Base-by-base conservation (phyloP, 2,797 vertebrate genomes). In the Muraenolepis orangiensis region DNA sequence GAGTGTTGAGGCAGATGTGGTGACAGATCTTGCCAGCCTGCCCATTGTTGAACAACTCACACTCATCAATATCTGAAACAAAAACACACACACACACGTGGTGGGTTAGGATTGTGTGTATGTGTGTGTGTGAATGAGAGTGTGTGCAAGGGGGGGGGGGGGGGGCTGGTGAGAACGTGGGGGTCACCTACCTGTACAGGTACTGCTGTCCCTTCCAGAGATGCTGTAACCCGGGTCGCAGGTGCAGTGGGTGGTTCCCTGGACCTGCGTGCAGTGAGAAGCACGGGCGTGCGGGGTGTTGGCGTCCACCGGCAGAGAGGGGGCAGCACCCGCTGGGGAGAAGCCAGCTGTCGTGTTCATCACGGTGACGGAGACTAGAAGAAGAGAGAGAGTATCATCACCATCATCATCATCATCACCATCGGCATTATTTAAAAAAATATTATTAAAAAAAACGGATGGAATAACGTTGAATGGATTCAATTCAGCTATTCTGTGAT, bases 41-140 rank as follows among this genome's bases (percentile, higher is more conserved):
- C 16, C 92, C 92, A 6, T 82, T 93, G 78, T 96, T 95, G 91
- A 95, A 96, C 72, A 96, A 84, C 83, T 94, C 92, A 82, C 96
- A 98, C 87, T 98, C 96, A 18, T 97, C 95, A 31, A 98, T 91
- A 26, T 97, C 96, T 97, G 73, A 31, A 79, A 78, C n/a, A 34
- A 57, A 72, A 42, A 66, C 12, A 36, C 30, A 61, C 30, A 36
- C n/a, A 70, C 38, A 69, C 73, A 69, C n/a, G 28, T 13, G 3
- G 16, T 46, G 36, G 66, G 26, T 40, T 34, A 5, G 18, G 2
- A 13, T 10, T 31, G 26, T 31, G 71, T 30, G 2, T 70, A 7
- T 16, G 13, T 23, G 40, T 42, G 13, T 16, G 13, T 14, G 40
- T 42, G 13, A 2, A 16, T 42, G 40, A 2, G 13, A 14, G 40